Evolutionary conservation across 1,140 invertebrate genomes (phyloP).

Genomic region (Brachystomella parvula): DNA sequence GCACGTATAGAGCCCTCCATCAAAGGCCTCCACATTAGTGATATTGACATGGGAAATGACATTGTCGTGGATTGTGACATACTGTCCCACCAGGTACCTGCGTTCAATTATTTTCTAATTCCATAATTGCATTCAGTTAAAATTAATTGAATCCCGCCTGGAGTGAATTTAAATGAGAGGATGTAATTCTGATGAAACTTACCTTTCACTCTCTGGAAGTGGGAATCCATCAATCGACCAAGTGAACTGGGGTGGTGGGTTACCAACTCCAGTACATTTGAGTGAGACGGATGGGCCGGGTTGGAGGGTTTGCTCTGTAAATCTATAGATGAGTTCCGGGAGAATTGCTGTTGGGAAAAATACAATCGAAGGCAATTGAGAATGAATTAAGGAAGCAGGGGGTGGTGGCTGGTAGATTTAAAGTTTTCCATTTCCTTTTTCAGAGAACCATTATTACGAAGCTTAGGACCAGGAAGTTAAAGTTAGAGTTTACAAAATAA

Average conservation of each 20-base stretch:
- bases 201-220: slow-evolving; percentile 57
- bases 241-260: slow-evolving; percentile 78
- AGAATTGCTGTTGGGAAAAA: slow-evolving; percentile 58
- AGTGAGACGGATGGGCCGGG: slow-evolving; percentile 78
- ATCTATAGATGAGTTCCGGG: slow-evolving; percentile 76
- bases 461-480: no score
- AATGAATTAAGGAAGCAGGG: background rate
- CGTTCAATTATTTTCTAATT: background rate
- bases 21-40: slow-evolving; percentile 73
- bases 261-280: slow-evolving; percentile 82
- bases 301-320: slow-evolving; percentile 80
- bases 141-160: no score
- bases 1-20: slow-evolving; percentile 86
- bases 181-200: background rate
- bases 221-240: slow-evolving; percentile 83
- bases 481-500: no score
- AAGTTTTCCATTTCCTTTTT: background rate
- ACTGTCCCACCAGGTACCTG: slow-evolving; percentile 65
- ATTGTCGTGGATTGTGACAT: slow-evolving; percentile 81
- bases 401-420: background rate
- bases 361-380: slow-evolving; percentile 8
- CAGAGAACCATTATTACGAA: no score
- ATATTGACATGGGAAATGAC: slow-evolving; percentile 93
- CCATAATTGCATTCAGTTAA: background rate
- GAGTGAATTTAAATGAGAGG: no score